Evolutionary conservation across 30 jellyfish, hydroid and myxozoan species (phyloP).

Genomic region (Turritopsis rubra): DNA sequence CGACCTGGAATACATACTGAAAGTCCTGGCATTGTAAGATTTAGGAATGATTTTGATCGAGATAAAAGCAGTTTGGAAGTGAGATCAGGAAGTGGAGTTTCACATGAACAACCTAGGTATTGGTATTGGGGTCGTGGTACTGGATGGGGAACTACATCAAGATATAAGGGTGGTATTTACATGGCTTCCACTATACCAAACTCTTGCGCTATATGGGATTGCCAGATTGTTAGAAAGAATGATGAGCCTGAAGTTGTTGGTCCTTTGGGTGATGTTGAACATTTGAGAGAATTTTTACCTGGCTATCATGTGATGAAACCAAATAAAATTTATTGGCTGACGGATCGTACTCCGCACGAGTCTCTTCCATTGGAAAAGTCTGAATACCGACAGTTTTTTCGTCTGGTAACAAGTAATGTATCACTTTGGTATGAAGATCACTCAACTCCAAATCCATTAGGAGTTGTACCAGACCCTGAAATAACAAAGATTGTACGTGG

Average conservation of each 20-base stretch:
- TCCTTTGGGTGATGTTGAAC: slow-evolving; percentile 41
- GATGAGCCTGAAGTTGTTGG: slow-evolving; percentile 25
- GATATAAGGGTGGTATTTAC: slow-evolving; percentile 35
- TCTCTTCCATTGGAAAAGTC: slow-evolving; percentile 30
- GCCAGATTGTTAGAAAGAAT: slow-evolving; percentile 27
- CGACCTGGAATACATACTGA: slow-evolving; percentile 63
- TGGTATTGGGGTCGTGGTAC: slow-evolving; percentile 36
- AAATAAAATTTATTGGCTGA: slow-evolving; percentile 37
- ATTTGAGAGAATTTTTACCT: slow-evolving; percentile 38
- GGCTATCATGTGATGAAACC: slow-evolving; percentile 18
- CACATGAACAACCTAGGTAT: not conserved
- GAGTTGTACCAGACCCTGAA: slow-evolving; percentile 41
- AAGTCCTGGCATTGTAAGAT: slow-evolving; percentile 34
- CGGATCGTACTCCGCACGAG: slow-evolving; percentile 64
- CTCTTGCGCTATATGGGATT: slow-evolving; percentile 48
- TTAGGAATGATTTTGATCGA: slow-evolving; percentile 12
- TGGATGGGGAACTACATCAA: not conserved
- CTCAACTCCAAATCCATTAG: slow-evolving; percentile 47
- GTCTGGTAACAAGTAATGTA: slow-evolving; percentile 46
- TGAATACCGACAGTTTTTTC: slow-evolving; percentile 32
- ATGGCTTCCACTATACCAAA: slow-evolving; percentile 43
- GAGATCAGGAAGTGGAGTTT: not conserved
- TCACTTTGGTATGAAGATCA: slow-evolving; percentile 57
- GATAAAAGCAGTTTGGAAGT: not conserved
- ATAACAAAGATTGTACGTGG: slow-evolving; percentile 47